Evolutionary conservation across 2,888 invertebrate genomes (phyloP).

Genomic region (Parthenolecanium corni): DNA sequence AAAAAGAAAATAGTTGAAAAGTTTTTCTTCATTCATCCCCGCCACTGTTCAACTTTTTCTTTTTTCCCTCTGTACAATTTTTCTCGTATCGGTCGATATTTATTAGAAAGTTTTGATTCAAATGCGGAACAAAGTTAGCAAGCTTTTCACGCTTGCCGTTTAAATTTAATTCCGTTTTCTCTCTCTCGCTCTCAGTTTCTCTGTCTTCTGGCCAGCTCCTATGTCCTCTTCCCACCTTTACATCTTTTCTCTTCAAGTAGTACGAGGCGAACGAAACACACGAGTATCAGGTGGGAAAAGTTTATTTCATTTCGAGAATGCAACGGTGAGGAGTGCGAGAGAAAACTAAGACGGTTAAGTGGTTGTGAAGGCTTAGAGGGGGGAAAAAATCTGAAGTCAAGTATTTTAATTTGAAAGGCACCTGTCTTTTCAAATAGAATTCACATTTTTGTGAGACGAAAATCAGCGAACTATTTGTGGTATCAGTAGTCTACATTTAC

Average conservation of each 20-base stretch:
- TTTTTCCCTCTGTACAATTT: slow-evolving; percentile 6
- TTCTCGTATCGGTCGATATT: slow-evolving; percentile 27
- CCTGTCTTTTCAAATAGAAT: too few species aligned
- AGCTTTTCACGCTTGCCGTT: slow-evolving; percentile 26
- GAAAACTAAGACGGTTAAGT: background rate
- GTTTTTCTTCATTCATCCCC: slow-evolving; percentile 5
- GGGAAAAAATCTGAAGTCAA: too few species aligned
- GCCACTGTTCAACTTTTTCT: background rate
- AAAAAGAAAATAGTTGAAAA: slow-evolving; percentile 26
- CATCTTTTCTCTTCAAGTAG: background rate
- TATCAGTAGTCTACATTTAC: too few species aligned
- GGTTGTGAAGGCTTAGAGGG: too few species aligned
- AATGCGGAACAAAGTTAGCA: slow-evolving; percentile 26
- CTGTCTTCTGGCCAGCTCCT: background rate
- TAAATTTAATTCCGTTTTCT: slow-evolving; percentile 24
- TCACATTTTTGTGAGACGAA: too few species aligned
- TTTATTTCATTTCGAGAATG: slow-evolving; percentile 3
- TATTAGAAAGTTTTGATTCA: slow-evolving; percentile 29
- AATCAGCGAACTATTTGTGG: too few species aligned
- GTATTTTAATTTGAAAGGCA: too few species aligned
- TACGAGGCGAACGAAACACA: background rate
- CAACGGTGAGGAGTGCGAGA: background rate
- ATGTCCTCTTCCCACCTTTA: background rate
- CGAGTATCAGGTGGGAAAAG: slow-evolving; percentile 15
- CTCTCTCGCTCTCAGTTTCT: background rate